Base-by-base conservation (phyloP, 1,140 invertebrate genomes). In the Prorops nasuta region DNA sequence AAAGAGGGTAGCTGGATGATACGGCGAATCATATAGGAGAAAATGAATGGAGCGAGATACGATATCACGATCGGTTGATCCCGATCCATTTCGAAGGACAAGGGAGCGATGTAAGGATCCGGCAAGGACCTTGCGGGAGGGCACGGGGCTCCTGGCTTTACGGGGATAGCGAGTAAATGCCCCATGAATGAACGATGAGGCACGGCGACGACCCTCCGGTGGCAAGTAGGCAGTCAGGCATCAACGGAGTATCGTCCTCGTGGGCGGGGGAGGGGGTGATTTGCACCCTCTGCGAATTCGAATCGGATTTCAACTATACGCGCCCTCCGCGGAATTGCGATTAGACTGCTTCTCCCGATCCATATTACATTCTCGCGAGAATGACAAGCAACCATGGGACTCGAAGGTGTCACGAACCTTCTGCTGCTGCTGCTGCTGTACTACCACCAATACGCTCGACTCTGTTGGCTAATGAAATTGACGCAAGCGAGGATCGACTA, bases 141-240 rank as follows among this genome's bases (percentile, higher is more conserved):
- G 51, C 38, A 17, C 32, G 31, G 49, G 49, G 17, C 44, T 51
- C 42, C 54, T 54, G 66, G 72, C 69, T 74, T 74, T 74, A 71
- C 70, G 63, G 59, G 70, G 67, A 72, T 72, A 69, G 64, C 57
- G 66, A 71, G 74, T 72, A 75, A 77, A 77, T 77, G 74, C 72
- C 66, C 74, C 72, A 75, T 77, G 74, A 75, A 77, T 77, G 74
- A 77, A 71, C 69, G 74, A 77, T 74, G 74, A 77, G 72, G 62
- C 64, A 46, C 21, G 61, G 60, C 60, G 61, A 63, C 53, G 49
- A 44, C 52, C 54, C 36, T 51, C n/a, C n/a, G n/a, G n/a, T n/a
- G n/a, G n/a, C n/a, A n/a, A n/a, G n/a, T n/a, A n/a, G n/a, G n/a
- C n/a, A n/a, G n/a, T n/a, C n/a, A n/a, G n/a, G n/a, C n/a, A n/a